Evolutionary conservation across 1,140 invertebrate genomes (phyloP).

Genomic region (Pseudomyrmex gracilis): DNA sequence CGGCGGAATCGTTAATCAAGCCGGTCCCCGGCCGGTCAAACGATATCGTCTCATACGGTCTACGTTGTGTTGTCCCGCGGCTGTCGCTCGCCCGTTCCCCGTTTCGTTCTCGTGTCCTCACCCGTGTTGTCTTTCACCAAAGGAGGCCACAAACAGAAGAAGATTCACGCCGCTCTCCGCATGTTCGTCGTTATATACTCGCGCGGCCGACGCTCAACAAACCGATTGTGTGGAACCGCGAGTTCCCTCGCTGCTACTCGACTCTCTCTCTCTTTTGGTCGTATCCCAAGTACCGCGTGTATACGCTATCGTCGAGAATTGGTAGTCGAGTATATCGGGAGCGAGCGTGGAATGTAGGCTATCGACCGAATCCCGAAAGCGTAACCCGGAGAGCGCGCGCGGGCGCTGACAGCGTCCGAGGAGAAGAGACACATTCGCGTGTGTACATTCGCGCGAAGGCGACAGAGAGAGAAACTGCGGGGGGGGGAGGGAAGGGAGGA

Average conservation of each 20-base stretch:
- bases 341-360: slow-evolving; percentile 67
- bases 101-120: slow-evolving; percentile 32
- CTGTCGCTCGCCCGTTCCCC: slow-evolving; percentile 1
- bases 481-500: background rate
- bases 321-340: slow-evolving; percentile 43
- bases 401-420: background rate
- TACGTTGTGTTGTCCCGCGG: slow-evolving; percentile 16
- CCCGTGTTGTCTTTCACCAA: slow-evolving; percentile 15
- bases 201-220: slow-evolving; percentile 7
- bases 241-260: slow-evolving; percentile 20
- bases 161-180: slow-evolving; percentile 8
- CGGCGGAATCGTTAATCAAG: slow-evolving; percentile 75
- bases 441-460: slow-evolving; percentile 20
- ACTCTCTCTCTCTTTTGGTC: slow-evolving; percentile 7
- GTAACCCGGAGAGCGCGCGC: slow-evolving; percentile 27
- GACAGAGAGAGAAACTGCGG: background rate
- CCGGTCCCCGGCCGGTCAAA: slow-evolving; percentile 35
- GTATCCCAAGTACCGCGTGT: slow-evolving; percentile 51
- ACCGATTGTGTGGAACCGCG: slow-evolving; percentile 3
- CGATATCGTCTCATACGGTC: slow-evolving; percentile 61
- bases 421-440: slow-evolving; percentile 57
- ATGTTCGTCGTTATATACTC: background rate
- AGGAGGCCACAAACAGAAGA: slow-evolving; percentile 19
- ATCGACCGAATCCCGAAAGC: slow-evolving; percentile 66
- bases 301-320: slow-evolving; percentile 66